Percentiles rank a stretch among this genome's conserved stretches.
Evolutionary conservation across 53 echinoderm and acorn worm species (phyloP).

Genomic region (Holothuria leucospilota): DNA sequence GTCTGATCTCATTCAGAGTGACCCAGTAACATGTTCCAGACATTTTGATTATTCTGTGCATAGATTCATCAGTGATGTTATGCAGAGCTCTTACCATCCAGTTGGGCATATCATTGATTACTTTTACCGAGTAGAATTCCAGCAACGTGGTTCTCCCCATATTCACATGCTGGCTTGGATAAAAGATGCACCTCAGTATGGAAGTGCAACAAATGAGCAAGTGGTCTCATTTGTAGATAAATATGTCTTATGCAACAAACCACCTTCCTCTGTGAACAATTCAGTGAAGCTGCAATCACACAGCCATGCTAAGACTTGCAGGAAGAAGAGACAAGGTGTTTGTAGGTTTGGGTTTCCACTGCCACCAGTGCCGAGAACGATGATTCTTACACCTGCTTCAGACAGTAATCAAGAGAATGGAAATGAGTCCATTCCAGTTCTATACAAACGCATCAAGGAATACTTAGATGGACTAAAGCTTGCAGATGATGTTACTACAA

Average conservation of each 20-base stretch:
- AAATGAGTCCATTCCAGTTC: conserved; percentile 16
- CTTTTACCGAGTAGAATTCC: conserved; percentile 57
- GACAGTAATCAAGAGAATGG: background rate
- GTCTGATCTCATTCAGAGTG: background rate
- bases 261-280: background rate
- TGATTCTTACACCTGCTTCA: conserved; percentile 10
- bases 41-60: conserved; percentile 48
- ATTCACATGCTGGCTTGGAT: no score
- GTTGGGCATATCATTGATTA: conserved; percentile 41
- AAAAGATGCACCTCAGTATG: no score
- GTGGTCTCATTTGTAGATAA: background rate
- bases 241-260: conserved; percentile 6
- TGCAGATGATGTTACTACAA: conserved; percentile 11
- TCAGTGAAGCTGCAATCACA: conserved; percentile 5
- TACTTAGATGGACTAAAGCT: background rate
- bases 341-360: conserved; percentile 30
- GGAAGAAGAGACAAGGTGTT: conserved; percentile 21
- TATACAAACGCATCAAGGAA: background rate
- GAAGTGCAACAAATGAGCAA: no score
- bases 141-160: no score
- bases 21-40: conserved; percentile 20
- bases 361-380: conserved; percentile 31
- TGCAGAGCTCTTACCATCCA: conserved; percentile 17
- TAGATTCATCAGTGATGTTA: conserved; percentile 15
- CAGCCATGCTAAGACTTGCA: conserved; percentile 22